Conservation (phyloP, 2,888 invertebrate species). For the Tinea semifulvella region DNA sequence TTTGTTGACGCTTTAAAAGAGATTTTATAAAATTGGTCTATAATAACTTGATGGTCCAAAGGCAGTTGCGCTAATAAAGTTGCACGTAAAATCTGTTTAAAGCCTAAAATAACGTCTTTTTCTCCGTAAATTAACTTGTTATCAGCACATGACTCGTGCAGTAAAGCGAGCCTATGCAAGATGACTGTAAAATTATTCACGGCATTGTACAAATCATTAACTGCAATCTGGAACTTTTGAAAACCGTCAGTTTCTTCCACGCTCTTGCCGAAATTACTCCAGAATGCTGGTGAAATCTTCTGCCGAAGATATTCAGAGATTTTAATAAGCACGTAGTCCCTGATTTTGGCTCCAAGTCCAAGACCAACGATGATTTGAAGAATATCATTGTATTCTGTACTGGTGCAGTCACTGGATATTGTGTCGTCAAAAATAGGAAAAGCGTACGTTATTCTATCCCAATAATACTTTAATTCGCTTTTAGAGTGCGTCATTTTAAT, state of each 20-base stretch:
- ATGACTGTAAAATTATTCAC: constrained; percentile 64
- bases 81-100: constrained; percentile 72
- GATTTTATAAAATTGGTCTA: constrained; percentile 79
- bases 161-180: constrained; percentile 60
- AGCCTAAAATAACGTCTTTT: constrained; percentile 59
- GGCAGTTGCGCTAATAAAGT: constrained; percentile 77
- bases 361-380: constrained; percentile 44
- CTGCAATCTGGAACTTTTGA: constrained; percentile 72
- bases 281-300: constrained; percentile 70
- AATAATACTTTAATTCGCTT: constrained; percentile 44
- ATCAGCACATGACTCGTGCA: constrained; percentile 53
- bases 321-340: constrained; percentile 46
- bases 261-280: constrained; percentile 68
- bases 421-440: constrained; percentile 54
- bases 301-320: constrained; percentile 70
- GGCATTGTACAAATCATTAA: constrained; percentile 69
- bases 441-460: constrained; percentile 55
- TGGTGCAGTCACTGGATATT: constrained; percentile 42
- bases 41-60: constrained; percentile 72
- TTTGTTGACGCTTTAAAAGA: constrained; percentile 83
- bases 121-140: constrained; percentile 62
- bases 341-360: constrained; percentile 46
- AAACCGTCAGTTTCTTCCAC: constrained; percentile 68
- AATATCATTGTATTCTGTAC: constrained; percentile 47
- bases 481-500: constrained; percentile 39